Conservation (phyloP, 2,113 vertebrate species). For the Cairina moschata region DNA sequence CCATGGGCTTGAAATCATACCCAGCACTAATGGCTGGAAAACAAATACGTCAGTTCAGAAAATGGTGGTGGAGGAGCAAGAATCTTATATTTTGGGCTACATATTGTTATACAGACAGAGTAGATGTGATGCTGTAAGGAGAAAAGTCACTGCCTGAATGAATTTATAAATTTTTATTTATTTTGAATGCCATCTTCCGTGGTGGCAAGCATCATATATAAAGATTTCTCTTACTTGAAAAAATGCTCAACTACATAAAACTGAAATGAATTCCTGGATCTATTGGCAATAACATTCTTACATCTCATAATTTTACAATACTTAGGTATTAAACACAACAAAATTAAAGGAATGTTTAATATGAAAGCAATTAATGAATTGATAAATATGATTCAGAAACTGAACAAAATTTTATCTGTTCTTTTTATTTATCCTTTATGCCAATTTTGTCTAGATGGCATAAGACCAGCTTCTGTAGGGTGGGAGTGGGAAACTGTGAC, state of each 20-base stretch:
- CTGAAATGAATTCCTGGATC: background rate
- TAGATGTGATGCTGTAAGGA: background rate
- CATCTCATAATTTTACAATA: background rate
- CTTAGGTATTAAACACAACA: background rate
- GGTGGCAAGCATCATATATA: background rate
- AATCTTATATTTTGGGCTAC: background rate
- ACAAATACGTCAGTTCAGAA: background rate
- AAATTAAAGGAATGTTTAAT: background rate
- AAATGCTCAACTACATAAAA: background rate
- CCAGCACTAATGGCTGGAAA: background rate
- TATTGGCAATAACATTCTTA: background rate
- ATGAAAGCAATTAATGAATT: background rate
- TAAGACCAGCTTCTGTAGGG: background rate
- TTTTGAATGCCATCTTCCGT: slow-evolving; percentile 9
- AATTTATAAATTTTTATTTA: slow-evolving; percentile 3
- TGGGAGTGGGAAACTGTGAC: background rate
- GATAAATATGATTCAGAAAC: background rate
- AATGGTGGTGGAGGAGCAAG: background rate
- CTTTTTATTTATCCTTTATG: background rate
- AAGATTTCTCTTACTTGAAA: background rate
- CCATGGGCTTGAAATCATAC: background rate
- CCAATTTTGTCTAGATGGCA: background rate
- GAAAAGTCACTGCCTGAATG: slow-evolving; percentile 3
- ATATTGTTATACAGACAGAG: background rate
- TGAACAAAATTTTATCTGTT: background rate